These are phyloP conservation scores for Corythornis cristatus DNA, from an alignment of 2,113 vertebrate genomes.

Conservation along the genomic window DNA sequence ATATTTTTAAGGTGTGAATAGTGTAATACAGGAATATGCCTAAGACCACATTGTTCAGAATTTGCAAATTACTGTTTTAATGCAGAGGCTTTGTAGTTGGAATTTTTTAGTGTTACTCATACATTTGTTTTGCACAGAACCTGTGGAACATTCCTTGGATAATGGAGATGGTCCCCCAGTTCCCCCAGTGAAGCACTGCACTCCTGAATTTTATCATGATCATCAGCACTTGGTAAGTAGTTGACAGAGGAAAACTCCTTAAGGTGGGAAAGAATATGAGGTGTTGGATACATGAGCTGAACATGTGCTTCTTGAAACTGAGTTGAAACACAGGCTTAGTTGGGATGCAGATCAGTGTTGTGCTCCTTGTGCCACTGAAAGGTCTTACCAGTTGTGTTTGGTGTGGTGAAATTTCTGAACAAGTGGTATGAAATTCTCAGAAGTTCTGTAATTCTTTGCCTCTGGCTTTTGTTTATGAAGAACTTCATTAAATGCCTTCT, in stretches of 20 bases:
- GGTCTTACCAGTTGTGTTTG: background rate
- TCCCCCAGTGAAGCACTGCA: slow-evolving; percentile 82
- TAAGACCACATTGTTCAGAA: background rate
- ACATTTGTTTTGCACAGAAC: slow-evolving; percentile 71
- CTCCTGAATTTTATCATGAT: slow-evolving; percentile 84
- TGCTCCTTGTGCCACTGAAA: background rate
- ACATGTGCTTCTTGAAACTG: background rate
- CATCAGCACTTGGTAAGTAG: slow-evolving; percentile 83
- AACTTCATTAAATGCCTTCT: background rate
- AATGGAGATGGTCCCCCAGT: slow-evolving; percentile 83
- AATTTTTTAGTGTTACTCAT: background rate
- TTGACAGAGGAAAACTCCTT: background rate
- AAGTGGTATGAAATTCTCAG: background rate
- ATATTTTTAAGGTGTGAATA: background rate
- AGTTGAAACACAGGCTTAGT: background rate
- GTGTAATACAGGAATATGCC: background rate
- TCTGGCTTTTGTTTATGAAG: background rate
- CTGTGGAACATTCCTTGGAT: slow-evolving; percentile 84
- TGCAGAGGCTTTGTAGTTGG: background rate
- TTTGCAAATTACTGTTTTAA: background rate
- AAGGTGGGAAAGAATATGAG: background rate
- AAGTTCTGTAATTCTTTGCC: background rate
- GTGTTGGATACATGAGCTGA: background rate
- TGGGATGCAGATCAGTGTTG: background rate
- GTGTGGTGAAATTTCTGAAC: background rate